Evolutionary conservation across 2,797 vertebrate species (phyloP), one percentile per base, ranked within the genome.

Genomic region (Sebastes kiyomatsui): DNA sequence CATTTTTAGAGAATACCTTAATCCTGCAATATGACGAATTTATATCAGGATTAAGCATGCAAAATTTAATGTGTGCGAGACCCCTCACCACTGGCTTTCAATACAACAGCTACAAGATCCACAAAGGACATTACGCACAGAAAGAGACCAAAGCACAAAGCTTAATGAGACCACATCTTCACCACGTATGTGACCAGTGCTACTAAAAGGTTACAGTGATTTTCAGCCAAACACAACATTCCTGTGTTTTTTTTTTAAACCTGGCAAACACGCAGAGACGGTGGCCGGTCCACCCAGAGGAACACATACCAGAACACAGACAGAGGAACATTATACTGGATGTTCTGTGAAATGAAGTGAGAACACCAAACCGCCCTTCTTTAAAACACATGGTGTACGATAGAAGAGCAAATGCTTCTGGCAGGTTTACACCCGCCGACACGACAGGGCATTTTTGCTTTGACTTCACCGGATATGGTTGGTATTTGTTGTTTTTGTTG

Each of bases 151-250:
- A 28, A 30, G 16, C 9, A 23, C 2, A 27, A n/a, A 10, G 14
- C 22, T 16, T 54, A 76, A 70, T 32, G 22, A 46, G 13, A 42
- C 32, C 25, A 64, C 46, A 54, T 59, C 4, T 8, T 46, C 64
- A 46, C 32, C 49, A 60, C 49, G 16, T 8, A 80, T 22, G 52
- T 74, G 38, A 35, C 54, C 13, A 6, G 18, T 20, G 60, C 35
- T 68, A 11, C 58, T 69, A 56, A 72, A 75, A 56, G 42, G 58
- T 76, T n/a, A 46, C 33, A 64, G 67, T 12, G 28, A 60, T 42
- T 75, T 78, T 25, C 42, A 60, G 81, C 60, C 55, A 70, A 80
- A 72, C 35, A 59, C 60, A 77, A 65, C 79, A 86, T 87, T 85
- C 75, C 65, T 81, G 75, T 70, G 67, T 76, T 62, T 67, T 76